These are phyloP conservation scores for Erebia palarica DNA, from an alignment of 2,888 invertebrate genomes.

Conservation along the genomic window DNA sequence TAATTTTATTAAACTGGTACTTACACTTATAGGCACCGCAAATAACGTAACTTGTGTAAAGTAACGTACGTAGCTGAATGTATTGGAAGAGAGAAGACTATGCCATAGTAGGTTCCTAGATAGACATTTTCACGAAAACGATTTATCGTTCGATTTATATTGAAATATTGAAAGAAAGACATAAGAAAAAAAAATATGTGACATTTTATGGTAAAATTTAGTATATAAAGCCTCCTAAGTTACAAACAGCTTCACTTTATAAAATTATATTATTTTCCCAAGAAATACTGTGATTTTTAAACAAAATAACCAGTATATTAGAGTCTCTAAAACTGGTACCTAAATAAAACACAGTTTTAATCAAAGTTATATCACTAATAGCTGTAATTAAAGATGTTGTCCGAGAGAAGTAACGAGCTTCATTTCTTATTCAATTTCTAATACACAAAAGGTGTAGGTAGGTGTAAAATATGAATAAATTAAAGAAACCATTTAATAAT, in stretches of 20 bases:
- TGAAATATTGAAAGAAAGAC: too few species aligned
- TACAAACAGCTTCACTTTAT: neutral
- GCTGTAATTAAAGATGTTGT: conserved; percentile 20
- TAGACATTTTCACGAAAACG: too few species aligned
- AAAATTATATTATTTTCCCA: neutral
- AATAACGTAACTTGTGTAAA: too few species aligned
- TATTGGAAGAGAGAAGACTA: too few species aligned
- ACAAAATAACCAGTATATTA: neutral
- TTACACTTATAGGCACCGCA: too few species aligned
- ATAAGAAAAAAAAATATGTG: too few species aligned
- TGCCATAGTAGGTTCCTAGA: too few species aligned
- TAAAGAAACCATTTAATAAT: conserved; percentile 32
- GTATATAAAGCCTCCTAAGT: neutral
- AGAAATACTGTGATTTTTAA: neutral
- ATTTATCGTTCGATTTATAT: too few species aligned
- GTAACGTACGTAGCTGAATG: too few species aligned
- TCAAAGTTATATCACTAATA: conserved; percentile 17
- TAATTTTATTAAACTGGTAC: too few species aligned
- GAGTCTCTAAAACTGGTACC: neutral
- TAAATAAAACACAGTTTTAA: neutral
- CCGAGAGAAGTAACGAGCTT: conserved; percentile 21
- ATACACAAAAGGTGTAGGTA: conserved; percentile 29
- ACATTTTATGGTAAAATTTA: too few species aligned
- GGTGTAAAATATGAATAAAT: conserved; percentile 35
- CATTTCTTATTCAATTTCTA: conserved; percentile 33